Evolutionary conservation across 1,140 invertebrate species (phyloP), one percentile per base, ranked within the genome.

Genomic region (Diplogasteroides magnus): DNA sequence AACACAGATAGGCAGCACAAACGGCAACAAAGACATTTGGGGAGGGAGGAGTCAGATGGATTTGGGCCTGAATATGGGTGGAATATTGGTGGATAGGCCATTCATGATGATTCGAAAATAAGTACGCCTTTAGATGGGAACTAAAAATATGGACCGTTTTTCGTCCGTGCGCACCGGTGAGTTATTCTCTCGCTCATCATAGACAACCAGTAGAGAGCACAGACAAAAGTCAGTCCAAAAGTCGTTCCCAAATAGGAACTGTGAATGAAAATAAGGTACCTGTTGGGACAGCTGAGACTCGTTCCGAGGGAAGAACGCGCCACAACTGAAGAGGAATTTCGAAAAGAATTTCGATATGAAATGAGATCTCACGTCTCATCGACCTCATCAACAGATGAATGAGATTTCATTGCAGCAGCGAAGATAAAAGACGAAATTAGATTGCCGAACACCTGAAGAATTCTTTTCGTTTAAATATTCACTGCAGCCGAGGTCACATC

Each of bases 371-470:
- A 74, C 64, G 71, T 82, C 25, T 28, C 23, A 31, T 82, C 76
- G 29, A 75, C 68, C n/a, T 66, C 56, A 56, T 83, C 81, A n/a
- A 61, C 59, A 48, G 64, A 55, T 3, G 37, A 48, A 32, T 67
- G 23, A 26, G 25, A 37, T 26, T 61, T 28, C 14, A 78, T 68
- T 31, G 74, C 67, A 26, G 69, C 57, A 83, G 88, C 88, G 83
- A 93, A 90, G 2, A 86, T 90, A 76, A 92, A 86, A 63, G 93
- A 96, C n/a, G 93, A 95, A 76, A 97, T 91, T 32, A 97, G 87
- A 85, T 97, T 97, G 80, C 94, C 94, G 91, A 92, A n/a, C n/a
- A n/a, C n/a, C n/a, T n/a, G n/a, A n/a, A n/a, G n/a, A n/a, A n/a
- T n/a, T n/a, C n/a, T n/a, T n/a, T n/a, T n/a, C n/a, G n/a, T n/a